Evolutionary conservation across 2,888 invertebrate species (phyloP).

Genomic region (Panzeria rudis): DNA sequence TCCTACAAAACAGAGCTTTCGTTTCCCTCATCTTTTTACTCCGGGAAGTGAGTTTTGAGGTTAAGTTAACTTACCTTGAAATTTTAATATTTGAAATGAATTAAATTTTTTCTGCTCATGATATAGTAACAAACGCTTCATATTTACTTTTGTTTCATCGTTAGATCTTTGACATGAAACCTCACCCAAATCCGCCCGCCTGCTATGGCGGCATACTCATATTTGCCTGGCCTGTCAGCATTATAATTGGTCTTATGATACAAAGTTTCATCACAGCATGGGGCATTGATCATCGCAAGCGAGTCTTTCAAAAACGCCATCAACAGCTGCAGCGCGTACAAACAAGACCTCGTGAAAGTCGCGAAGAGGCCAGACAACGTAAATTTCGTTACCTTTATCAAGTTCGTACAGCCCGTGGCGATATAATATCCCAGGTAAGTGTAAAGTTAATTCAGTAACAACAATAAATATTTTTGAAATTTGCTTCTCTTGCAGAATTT

Average conservation of each 20-base stretch:
- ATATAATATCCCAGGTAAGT: constrained; percentile 93
- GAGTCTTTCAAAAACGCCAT: constrained; percentile 79
- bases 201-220: constrained; percentile 83
- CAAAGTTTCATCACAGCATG: constrained; percentile 84
- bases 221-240: constrained; percentile 82
- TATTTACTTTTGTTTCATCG: neutral
- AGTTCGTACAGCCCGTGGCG: constrained; percentile 94
- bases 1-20: too few species aligned
- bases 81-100: too few species aligned
- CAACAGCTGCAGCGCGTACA: constrained; percentile 78
- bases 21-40: too few species aligned
- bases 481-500: constrained; percentile 86
- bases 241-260: constrained; percentile 83
- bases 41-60: too few species aligned
- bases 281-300: constrained; percentile 83
- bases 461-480: neutral
- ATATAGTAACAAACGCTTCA: neutral
- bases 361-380: constrained; percentile 91
- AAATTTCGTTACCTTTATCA: constrained; percentile 95
- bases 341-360: constrained; percentile 88
- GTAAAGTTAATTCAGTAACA: neutral
- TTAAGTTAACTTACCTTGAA: too few species aligned
- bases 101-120: too few species aligned
- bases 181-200: constrained; percentile 83
- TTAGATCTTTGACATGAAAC: constrained; percentile 82